A percentile compares a stretch with the other conserved stretches of the same genome.
Conservation (phyloP, 1,140 invertebrate genomes). For the Eupristina koningsbergeri region DNA sequence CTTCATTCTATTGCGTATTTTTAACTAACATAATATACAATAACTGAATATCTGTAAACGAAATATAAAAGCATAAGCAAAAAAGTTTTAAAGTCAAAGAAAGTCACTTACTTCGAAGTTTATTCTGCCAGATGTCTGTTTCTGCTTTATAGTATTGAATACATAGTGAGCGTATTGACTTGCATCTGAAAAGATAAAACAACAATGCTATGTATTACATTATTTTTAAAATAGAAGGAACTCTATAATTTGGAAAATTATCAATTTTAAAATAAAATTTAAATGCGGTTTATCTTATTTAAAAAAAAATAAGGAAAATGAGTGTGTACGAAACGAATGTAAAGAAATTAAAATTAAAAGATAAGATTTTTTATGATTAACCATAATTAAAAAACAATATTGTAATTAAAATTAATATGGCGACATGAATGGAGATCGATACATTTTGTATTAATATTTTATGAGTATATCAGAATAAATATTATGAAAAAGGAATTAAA, state of each 20-base stretch:
- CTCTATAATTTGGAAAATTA: background rate
- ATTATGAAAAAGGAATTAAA: no score
- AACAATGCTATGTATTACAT: background rate
- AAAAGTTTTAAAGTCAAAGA: background rate
- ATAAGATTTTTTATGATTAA: no score
- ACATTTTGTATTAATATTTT: no score
- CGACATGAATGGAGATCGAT: no score
- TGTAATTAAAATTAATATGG: no score
- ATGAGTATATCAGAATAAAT: no score
- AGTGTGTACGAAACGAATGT: no score
- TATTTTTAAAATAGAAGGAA: background rate
- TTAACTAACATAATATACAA: no score
- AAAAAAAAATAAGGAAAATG: background rate
- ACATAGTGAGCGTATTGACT: slow-evolving; percentile 92
- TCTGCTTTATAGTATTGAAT: slow-evolving; percentile 93
- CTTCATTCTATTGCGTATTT: no score
- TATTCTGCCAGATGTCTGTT: slow-evolving; percentile 84
- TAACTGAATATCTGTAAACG: background rate
- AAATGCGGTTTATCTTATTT: background rate
- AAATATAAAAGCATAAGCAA: background rate
- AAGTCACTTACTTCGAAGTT: slow-evolving; percentile 86
- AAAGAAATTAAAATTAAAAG: no score
- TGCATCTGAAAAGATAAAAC: slow-evolving; percentile 79
- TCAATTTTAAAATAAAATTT: background rate
- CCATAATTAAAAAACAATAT: no score